Conservation (phyloP, 2,888 invertebrate genomes). For the Crocallis elinguaria region DNA sequence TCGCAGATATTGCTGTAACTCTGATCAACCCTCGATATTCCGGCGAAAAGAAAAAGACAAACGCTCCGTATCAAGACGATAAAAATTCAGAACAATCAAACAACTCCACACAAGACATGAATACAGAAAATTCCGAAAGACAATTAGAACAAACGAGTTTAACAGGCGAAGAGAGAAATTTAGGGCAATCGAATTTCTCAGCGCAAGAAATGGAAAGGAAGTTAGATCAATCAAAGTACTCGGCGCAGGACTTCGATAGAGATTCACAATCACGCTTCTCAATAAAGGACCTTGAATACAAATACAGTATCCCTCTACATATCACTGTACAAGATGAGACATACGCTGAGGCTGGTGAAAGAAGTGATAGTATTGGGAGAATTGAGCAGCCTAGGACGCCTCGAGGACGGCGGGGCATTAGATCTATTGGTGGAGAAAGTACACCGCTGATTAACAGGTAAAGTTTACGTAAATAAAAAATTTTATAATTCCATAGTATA, state of each 20-base stretch:
- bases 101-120: too few species aligned
- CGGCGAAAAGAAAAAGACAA: slow-evolving; percentile 40
- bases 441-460: slow-evolving; percentile 60
- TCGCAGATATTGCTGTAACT: slow-evolving; percentile 75
- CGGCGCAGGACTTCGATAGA: background rate
- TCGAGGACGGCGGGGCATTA: slow-evolving; percentile 58
- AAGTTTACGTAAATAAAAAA: too few species aligned
- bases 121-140: too few species aligned
- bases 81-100: too few species aligned
- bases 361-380: slow-evolving; percentile 6
- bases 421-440: slow-evolving; percentile 51
- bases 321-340: background rate
- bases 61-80: slow-evolving; percentile 2
- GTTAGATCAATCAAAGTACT: background rate
- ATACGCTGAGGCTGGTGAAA: background rate
- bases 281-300: slow-evolving; percentile 6
- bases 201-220: background rate
- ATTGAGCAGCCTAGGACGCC: slow-evolving; percentile 59
- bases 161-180: too few species aligned
- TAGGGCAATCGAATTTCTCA: too few species aligned
- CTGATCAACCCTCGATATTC: slow-evolving; percentile 71
- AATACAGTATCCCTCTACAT: background rate
- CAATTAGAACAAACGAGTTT: too few species aligned
- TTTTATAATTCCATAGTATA: too few species aligned
- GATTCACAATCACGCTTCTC: slow-evolving; percentile 9